Percentiles rank a stretch among this genome's conserved stretches.
phyloP scores from a whole-genome alignment of 1,140 invertebrate species.

The Nixonia krombeini region DNA sequence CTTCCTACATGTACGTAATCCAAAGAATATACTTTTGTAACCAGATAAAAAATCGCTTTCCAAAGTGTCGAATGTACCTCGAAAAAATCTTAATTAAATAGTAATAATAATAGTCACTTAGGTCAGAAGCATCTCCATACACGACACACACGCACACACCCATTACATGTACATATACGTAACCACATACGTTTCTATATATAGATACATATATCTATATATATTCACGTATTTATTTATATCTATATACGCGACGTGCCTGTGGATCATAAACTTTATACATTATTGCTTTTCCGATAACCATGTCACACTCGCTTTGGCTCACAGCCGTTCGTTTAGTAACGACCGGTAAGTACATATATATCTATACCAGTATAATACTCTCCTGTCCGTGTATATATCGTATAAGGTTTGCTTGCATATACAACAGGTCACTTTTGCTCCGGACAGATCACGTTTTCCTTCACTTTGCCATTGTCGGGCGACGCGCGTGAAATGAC shows the following conservation, averaged over 20 bases:
- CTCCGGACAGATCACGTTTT: constrained; percentile 41
- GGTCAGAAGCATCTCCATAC: background rate
- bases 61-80: too few relatives aligned
- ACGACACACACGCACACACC: constrained; percentile 1
- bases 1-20: too few relatives aligned
- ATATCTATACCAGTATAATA: constrained; percentile 6
- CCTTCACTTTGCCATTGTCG: constrained; percentile 29
- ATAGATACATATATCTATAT: constrained; percentile 3
- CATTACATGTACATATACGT: constrained; percentile 32
- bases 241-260: constrained; percentile 57
- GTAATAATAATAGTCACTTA: background rate
- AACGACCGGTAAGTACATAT: constrained; percentile 38
- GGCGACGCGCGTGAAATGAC: constrained; percentile 30
- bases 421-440: constrained; percentile 39
- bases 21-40: too few relatives aligned
- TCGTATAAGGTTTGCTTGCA: constrained; percentile 23
- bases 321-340: constrained; percentile 45
- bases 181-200: too few relatives aligned
- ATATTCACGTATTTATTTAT: constrained; percentile 25
- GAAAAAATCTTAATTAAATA: too few relatives aligned
- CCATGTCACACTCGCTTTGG: constrained; percentile 53
- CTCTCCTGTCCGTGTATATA: too few relatives aligned
- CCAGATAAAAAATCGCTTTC: too few relatives aligned
- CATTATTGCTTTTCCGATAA: constrained; percentile 71
- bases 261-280: constrained; percentile 67